A percentile compares a stretch with the other conserved stretches of the same genome.
phyloP scores from a whole-genome alignment of 37 sponge, comb jelly and placozoan species.

The Aplysina aerophoba region DNA sequence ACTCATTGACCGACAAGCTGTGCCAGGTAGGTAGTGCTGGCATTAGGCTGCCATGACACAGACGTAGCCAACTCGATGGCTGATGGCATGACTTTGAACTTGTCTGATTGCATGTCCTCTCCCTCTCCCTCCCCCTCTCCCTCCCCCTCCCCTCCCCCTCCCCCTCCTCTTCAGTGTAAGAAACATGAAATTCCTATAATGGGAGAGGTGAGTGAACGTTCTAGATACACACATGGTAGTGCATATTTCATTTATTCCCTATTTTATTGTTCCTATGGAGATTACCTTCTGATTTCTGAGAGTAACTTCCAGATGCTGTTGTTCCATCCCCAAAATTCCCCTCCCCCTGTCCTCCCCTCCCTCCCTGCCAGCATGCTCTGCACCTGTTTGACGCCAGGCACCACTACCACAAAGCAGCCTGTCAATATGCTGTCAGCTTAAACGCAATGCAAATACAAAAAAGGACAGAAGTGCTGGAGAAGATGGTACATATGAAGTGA shows the following conservation, averaged over 20 bases:
- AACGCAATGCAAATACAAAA: conserved; percentile 68
- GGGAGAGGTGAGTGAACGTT: conserved; percentile 45
- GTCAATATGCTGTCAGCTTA: conserved; percentile 62
- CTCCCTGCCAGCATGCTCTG: conserved; percentile 59
- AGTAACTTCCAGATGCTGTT: no score
- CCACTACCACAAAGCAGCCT: conserved; percentile 63
- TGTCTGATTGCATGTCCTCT: no score
- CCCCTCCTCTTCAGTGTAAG: conserved; percentile 42
- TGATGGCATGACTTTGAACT: no score
- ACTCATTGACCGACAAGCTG: conserved; percentile 54
- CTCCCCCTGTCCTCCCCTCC: conserved; percentile 1
- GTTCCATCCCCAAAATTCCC: background rate
- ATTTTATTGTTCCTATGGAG: no score
- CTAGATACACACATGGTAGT: background rate
- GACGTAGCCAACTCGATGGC: no score
- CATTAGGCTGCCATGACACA: background rate
- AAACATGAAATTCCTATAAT: conserved; percentile 52
- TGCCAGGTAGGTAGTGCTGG: conserved; percentile 48
- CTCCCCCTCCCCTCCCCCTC: no score
- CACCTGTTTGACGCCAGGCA: conserved; percentile 67
- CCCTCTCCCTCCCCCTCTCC: no score
- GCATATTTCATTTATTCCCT: no score
- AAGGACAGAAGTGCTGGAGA: conserved; percentile 70
- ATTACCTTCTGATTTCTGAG: no score
- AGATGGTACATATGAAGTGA: conserved; percentile 42